A percentile compares a stretch with the other conserved stretches of the same genome.
Conservation (phyloP, 2,113 vertebrate genomes). For the Otolemur garnettii region DNA sequence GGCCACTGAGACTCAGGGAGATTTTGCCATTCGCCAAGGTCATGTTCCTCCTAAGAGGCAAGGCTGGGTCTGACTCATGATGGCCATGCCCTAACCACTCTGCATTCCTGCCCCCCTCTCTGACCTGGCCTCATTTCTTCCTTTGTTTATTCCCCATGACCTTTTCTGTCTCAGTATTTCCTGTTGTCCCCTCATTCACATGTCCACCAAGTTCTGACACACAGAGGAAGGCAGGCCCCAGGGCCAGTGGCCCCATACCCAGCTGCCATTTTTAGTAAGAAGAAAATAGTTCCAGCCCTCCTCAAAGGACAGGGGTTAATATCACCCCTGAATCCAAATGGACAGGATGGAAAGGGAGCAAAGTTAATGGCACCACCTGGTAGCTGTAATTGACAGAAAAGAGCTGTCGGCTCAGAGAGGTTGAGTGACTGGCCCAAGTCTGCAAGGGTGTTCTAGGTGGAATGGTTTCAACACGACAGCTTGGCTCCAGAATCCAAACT, state of each 20-base stretch:
- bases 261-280: background rate
- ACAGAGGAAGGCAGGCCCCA: background rate
- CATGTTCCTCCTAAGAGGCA: background rate
- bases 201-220: background rate
- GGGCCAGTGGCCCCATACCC: background rate
- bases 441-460: background rate
- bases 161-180: constrained; percentile 22
- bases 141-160: constrained; percentile 38
- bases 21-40: background rate
- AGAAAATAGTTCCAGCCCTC: too few species aligned
- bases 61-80: background rate
- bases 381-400: background rate
- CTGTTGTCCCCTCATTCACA: background rate
- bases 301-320: background rate
- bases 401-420: background rate
- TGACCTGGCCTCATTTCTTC: background rate
- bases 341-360: background rate
- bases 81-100: too few species aligned
- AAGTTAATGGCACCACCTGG: background rate
- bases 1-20: background rate
- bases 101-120: background rate
- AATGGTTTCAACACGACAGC: background rate
- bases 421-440: background rate
- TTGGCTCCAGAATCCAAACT: background rate
- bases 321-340: background rate